A percentile compares a stretch with the other conserved stretches of the same genome.
These are phyloP conservation scores for Nasonia longicornis DNA, from an alignment of 1,140 invertebrate genomes.

Conservation along the genomic window DNA sequence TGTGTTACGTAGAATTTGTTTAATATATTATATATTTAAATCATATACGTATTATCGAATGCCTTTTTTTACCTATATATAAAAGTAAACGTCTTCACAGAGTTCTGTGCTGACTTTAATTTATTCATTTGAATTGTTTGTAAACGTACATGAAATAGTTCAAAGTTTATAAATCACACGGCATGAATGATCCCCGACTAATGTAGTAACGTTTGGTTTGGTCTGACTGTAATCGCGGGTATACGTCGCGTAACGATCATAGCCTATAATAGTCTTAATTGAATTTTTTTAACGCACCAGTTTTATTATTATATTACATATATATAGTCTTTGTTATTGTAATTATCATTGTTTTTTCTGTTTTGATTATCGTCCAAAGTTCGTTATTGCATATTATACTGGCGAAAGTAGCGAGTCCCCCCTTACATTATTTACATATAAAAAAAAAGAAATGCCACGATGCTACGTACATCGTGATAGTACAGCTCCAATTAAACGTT, in stretches of 20 bases:
- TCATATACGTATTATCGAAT: conserved; percentile 28
- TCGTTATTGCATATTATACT: conserved; percentile 14
- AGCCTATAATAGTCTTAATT: conserved; percentile 32
- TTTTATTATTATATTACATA: conserved; percentile 21
- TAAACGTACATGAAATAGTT: conserved; percentile 43
- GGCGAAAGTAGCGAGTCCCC: neutral
- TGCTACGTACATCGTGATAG: conserved; percentile 12
- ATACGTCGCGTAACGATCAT: conserved; percentile 36
- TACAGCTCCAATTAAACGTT: conserved; percentile 60
- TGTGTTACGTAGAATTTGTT: conserved; percentile 45
- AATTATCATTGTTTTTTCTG: neutral
- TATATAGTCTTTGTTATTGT: conserved; percentile 3
- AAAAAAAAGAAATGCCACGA: neutral
- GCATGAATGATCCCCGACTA: conserved; percentile 65
- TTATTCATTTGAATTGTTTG: conserved; percentile 41
- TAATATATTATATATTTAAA: conserved; percentile 29
- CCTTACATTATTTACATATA: neutral
- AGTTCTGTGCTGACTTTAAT: conserved; percentile 31
- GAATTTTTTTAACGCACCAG: conserved; percentile 3
- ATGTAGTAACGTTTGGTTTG: conserved; percentile 68
- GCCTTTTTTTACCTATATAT: conserved; percentile 23
- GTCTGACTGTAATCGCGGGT: conserved; percentile 53
- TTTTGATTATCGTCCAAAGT: conserved; percentile 13
- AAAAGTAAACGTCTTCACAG: conserved; percentile 20
- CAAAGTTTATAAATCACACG: conserved; percentile 55